Evolutionary conservation across 2,888 invertebrate species (phyloP), one percentile per base, ranked within the genome.

Genomic region (Coecobrya sp.): DNA sequence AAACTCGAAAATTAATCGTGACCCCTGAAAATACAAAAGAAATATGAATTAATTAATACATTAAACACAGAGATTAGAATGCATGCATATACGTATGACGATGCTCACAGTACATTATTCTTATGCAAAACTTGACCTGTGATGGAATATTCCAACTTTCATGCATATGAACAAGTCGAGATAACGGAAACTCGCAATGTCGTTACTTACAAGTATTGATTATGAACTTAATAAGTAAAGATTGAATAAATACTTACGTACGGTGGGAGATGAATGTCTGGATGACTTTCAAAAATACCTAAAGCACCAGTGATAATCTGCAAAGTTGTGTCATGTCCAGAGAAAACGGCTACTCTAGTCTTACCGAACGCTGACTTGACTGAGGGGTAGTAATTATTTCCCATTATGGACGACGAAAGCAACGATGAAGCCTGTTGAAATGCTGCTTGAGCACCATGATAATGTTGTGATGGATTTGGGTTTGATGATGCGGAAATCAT

Each of bases 291-390:
- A 45, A 93, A 91, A 2, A 98, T 96, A 0, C 99, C 98, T 79
- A 99, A 95, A 0, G 98, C 98, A 1, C 97, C 96, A 0, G 98
- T 97, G 55, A 99, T 96, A 93, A 98, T 98, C 95, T 98, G 98
- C 55, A 99, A 95, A 0, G 99, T 99, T 95, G 98, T 97, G 95
- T 99, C 99, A 95, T 99, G 99, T 0, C 99, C 99, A 0, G 99
- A 99, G 95, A 98, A 98, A 0, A 98, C 95, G 0, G 98, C 97
- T 89, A 98, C 96, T 95, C 97, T 97, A 25, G 93, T 92, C 0
- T 93, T 93, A 27, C 89, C 88, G 22, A 86, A 82, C 8, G 62
- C 62, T 8, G 86, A 79, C 55, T 89, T 89, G 16, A 81, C 52
- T 49, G 92, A 87, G 52, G 92, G 92, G 65, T 92, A 90, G 52